Percentiles rank a stretch among this genome's conserved stretches.
These are phyloP conservation scores for Drosophila nigrodunni DNA, from an alignment of 1,140 invertebrate species.

Conservation along the genomic window DNA sequence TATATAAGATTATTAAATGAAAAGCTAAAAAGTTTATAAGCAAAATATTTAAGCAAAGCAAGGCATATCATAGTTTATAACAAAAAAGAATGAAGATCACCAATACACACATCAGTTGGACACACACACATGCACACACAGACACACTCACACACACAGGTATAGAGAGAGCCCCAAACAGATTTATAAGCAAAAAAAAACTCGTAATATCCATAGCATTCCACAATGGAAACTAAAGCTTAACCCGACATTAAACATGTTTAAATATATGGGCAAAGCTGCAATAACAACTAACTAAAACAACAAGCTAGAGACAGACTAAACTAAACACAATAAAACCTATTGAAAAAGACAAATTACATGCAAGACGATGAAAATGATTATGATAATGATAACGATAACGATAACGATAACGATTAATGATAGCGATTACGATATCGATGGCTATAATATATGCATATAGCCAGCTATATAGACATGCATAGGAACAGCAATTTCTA, in stretches of 20 bases:
- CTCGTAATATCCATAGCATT: conserved; percentile 18
- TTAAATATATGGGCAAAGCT: background rate
- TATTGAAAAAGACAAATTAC: conserved; percentile 18
- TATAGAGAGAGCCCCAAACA: background rate
- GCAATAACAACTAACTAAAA: background rate
- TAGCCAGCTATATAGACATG: conserved; percentile 68
- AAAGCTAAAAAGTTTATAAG: conserved; percentile 53
- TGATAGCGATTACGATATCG: background rate
- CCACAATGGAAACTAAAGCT: conserved; percentile 8
- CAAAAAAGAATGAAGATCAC: conserved; percentile 40
- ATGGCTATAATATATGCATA: conserved; percentile 39
- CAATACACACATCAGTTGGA: conserved; percentile 26
- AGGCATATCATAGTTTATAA: conserved; percentile 83
- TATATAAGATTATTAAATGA: conserved; percentile 54
- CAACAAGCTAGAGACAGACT: conserved; percentile 16
- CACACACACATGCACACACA: conserved; percentile 7
- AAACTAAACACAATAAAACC: conserved; percentile 19
- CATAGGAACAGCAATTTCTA: conserved; percentile 86
- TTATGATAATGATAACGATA: background rate
- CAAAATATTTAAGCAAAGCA: conserved; percentile 81
- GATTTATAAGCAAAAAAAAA: conserved; percentile 15
- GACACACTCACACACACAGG: background rate
- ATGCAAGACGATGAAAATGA: conserved; percentile 11
- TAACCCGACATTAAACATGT: background rate
- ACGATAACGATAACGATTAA: background rate